Evolutionary conservation across 2,888 invertebrate species (phyloP).

Genomic region (Dynastes tityus): DNA sequence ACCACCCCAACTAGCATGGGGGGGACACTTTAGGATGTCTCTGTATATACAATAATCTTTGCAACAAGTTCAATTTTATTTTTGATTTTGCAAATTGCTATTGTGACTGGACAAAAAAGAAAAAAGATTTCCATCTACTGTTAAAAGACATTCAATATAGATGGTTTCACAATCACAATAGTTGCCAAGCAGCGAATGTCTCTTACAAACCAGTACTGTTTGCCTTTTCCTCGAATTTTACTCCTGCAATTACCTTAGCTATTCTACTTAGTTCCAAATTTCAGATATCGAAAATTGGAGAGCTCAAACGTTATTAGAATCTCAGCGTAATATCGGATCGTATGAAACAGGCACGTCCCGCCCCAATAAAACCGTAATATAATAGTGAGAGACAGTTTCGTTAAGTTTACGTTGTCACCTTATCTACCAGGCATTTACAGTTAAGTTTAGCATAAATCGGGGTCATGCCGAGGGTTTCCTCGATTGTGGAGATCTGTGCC

Average conservation of each 20-base stretch:
- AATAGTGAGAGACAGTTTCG: constrained; percentile 37
- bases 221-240: not conserved
- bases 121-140: no score
- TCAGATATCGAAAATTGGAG: constrained; percentile 1
- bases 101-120: no score
- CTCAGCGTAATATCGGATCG: not conserved
- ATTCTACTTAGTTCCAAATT: not conserved
- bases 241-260: not conserved
- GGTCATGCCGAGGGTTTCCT: constrained; percentile 44
- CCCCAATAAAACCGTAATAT: constrained; percentile 28
- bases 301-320: constrained; percentile 8
- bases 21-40: no score
- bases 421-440: constrained; percentile 44
- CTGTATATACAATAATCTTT: no score
- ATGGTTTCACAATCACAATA: no score
- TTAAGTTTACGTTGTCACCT: constrained; percentile 50
- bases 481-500: constrained; percentile 34
- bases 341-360: constrained; percentile 16
- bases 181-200: no score
- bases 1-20: no score
- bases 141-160: no score
- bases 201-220: not conserved
- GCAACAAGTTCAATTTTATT: no score
- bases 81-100: no score
- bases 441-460: constrained; percentile 50